A percentile compares a stretch with the other conserved stretches of the same genome.
Conservation (phyloP, 2,797 vertebrate genomes). For the Anguilla anguilla region DNA sequence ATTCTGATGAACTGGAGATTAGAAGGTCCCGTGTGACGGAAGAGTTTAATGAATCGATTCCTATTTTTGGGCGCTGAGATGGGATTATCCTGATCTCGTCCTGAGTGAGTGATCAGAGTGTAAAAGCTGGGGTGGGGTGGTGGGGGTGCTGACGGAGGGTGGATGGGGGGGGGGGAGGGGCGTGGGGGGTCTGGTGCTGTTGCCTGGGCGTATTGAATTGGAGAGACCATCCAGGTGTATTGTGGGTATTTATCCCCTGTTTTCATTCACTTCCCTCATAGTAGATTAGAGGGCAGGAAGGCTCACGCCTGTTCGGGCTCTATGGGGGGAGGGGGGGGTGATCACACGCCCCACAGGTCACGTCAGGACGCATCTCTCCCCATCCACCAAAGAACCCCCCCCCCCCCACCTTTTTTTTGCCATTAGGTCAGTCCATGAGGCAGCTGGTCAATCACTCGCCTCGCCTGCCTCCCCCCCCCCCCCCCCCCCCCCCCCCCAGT, state of each 20-base stretch:
- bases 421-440: background rate
- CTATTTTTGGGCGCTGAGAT: constrained; percentile 43
- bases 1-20: constrained; percentile 67
- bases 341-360: background rate
- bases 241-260: background rate
- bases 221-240: constrained; percentile 14
- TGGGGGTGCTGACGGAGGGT: too few species aligned
- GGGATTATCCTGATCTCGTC: constrained; percentile 34
- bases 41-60: constrained; percentile 66
- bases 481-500: background rate
- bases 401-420: background rate
- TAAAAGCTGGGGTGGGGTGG: background rate
- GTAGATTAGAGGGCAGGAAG: background rate
- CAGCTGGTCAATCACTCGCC: background rate
- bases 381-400: background rate
- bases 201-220: constrained; percentile 28
- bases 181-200: background rate
- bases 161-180: too few species aligned
- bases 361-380: background rate
- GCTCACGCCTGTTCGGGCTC: background rate
- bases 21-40: constrained; percentile 59
- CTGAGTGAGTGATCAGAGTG: constrained; percentile 1
- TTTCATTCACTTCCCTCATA: constrained; percentile 23
- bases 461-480: too few species aligned
- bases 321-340: background rate